Evolutionary conservation across 2,113 vertebrate species (phyloP).

Genomic region (Marmota flaviventris): DNA sequence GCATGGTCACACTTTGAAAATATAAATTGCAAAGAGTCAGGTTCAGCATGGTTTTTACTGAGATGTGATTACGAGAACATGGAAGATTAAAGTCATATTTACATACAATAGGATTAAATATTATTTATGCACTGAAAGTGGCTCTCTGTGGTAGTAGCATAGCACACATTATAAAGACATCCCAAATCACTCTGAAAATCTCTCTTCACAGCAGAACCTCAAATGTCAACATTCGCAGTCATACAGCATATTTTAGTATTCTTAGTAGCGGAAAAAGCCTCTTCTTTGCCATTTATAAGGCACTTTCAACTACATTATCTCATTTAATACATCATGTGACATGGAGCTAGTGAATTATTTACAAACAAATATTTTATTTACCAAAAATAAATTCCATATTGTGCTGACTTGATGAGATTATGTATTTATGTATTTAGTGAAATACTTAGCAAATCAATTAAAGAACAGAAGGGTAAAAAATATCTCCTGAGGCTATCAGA

Average conservation of each 20-base stretch:
- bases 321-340: background rate
- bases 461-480: slow-evolving; percentile 47
- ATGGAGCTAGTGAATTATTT: background rate
- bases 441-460: slow-evolving; percentile 46
- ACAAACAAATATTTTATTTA: slow-evolving; percentile 39
- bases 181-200: background rate
- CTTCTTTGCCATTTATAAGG: background rate
- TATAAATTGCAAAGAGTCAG: background rate
- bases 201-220: background rate
- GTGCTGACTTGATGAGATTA: background rate
- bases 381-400: slow-evolving; percentile 16
- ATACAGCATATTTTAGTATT: background rate
- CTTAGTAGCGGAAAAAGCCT: background rate
- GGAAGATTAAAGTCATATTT: slow-evolving; percentile 10
- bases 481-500: background rate
- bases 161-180: background rate
- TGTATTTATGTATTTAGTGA: slow-evolving; percentile 8
- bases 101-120: background rate
- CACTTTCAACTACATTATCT: background rate
- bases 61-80: background rate
- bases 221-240: background rate
- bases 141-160: background rate
- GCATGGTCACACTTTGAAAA: background rate
- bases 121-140: background rate
- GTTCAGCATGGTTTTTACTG: background rate